phyloP scores from a whole-genome alignment of 1,140 invertebrate genomes.

The Melanaphis sacchari region DNA sequence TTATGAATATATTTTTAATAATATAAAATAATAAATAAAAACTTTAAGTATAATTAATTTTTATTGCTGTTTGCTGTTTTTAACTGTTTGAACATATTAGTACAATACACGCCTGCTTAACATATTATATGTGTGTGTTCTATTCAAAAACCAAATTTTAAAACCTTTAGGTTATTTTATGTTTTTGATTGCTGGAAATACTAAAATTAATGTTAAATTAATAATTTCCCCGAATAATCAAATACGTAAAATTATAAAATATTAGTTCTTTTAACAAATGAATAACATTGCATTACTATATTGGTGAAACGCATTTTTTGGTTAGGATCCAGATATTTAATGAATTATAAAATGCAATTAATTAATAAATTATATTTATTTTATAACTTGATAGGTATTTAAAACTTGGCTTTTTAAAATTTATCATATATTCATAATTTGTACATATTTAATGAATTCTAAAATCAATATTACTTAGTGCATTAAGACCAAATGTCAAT shows the following conservation, averaged over 20 bases:
- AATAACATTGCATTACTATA: not conserved
- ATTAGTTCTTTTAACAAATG: not conserved
- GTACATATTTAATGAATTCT: not conserved
- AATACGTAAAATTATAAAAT: not conserved
- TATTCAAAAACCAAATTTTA: not conserved
- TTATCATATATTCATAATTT: not conserved
- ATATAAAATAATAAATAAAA: too few relatives aligned
- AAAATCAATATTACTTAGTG: too few relatives aligned
- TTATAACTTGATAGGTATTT: not conserved
- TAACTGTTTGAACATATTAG: not conserved
- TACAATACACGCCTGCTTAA: too few relatives aligned
- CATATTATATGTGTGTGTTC: too few relatives aligned
- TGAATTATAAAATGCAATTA: not conserved
- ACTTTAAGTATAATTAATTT: too few relatives aligned
- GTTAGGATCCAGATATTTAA: not conserved
- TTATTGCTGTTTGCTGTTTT: too few relatives aligned
- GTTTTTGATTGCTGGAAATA: not conserved
- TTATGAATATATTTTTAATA: too few relatives aligned
- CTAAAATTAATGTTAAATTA: not conserved
- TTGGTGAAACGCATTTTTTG: not conserved
- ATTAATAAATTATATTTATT: not conserved
- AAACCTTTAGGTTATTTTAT: not conserved
- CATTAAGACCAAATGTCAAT: not conserved
- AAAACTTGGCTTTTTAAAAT: not conserved
- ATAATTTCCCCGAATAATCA: not conserved